Conservation (phyloP, 2,888 invertebrate genomes). For the Chloromyia formosa region DNA sequence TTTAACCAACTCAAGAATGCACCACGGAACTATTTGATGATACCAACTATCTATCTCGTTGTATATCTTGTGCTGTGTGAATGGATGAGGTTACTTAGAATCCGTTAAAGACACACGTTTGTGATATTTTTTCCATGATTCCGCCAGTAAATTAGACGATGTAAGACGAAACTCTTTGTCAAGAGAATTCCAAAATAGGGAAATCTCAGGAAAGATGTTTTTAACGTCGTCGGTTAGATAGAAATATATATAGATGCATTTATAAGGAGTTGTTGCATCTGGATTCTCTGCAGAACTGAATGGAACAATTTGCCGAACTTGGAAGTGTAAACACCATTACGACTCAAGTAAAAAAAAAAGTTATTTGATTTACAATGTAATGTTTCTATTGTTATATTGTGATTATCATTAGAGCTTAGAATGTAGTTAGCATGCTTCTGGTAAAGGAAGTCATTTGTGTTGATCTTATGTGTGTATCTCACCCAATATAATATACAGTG, state of each 20-base stretch:
- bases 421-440: slow-evolving; percentile 6
- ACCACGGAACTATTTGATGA: slow-evolving; percentile 39
- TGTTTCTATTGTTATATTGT: slow-evolving; percentile 13
- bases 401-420: not conserved
- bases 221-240: not conserved
- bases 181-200: slow-evolving; percentile 46
- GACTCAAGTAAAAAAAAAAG: not conserved
- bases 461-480: no score
- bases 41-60: slow-evolving; percentile 20
- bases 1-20: slow-evolving; percentile 30
- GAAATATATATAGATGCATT: not conserved
- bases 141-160: slow-evolving; percentile 48
- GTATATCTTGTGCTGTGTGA: slow-evolving; percentile 33
- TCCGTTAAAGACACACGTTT: slow-evolving; percentile 50
- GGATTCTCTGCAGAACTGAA: not conserved
- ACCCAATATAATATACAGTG: no score
- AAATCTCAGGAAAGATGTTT: slow-evolving; percentile 28
- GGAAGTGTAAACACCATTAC: not conserved
- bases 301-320: slow-evolving; percentile 21
- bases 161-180: slow-evolving; percentile 22
- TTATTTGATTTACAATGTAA: slow-evolving; percentile 1
- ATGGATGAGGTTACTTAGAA: slow-evolving; percentile 40
- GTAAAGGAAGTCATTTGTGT: not conserved
- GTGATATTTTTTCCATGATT: slow-evolving; percentile 49
- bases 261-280: not conserved